Evolutionary conservation across 1,140 invertebrate genomes (phyloP), one percentile per base, ranked within the genome.

Genomic region (Drosophila paulistorum): DNA sequence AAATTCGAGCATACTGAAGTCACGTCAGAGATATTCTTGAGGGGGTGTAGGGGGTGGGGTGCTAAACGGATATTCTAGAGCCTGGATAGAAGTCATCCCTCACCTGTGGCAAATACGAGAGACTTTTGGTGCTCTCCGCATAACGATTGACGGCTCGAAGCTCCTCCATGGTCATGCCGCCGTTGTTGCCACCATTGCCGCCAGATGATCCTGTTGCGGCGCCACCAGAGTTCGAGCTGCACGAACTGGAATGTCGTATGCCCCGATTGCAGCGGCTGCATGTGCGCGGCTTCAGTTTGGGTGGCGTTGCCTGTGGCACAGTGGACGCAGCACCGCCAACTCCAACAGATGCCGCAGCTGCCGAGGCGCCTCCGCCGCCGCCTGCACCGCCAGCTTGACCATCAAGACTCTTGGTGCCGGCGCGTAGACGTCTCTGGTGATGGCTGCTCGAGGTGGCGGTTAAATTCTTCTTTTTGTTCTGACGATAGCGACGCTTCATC

Each of bases 91-190:
- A 86, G 79, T 91, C 81, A 91, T 92, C 89, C 93, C 92, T 93
- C 95, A 97, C 96, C 95, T 97, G 96, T 77, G 97, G 97, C 89
- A 98, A 93, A 93, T 97, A 98, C 75, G 96, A 97, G 78, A 98
- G 95, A 92, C 96, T 97, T 92, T 97, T 97, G 14, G 97, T 98
- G 92, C 96, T 97, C 93, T 98, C 97, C n/a, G 97, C 96, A 92
- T 97, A 97, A 79, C 96, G 95, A 93, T 97, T 97, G 64, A 97
- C 95, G 68, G 95, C 96, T 77, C 96, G 93, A 39, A 97, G 93
- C 90, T 97, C 96, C 65, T 97, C 96, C 80, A 97, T 93, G 26
- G 96, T 97, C 95, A 96, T 96, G 91, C 95, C 94, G 62, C 95
- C 94, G 60, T 92, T 80, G 59, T 64, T 74, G 23, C 64, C 78